A percentile compares a stretch with the other conserved stretches of the same genome.
Conservation (phyloP, 2,113 vertebrate genomes). For the Dromiciops gliroides region DNA sequence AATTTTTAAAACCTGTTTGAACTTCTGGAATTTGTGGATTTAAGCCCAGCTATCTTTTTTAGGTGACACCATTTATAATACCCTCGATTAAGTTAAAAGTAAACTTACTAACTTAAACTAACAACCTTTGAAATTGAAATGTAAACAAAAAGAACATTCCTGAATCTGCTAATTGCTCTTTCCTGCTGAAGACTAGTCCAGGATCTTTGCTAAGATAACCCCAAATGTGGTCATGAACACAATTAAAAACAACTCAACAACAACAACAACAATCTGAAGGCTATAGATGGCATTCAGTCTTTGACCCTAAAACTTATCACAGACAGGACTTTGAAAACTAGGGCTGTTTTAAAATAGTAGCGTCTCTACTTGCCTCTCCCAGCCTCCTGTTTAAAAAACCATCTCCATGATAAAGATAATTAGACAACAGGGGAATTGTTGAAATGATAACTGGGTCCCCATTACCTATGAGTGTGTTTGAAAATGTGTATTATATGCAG, state of each 20-base stretch:
- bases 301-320: background rate
- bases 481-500: conserved; percentile 1
- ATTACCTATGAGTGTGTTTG: background rate
- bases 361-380: background rate
- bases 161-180: background rate
- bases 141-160: background rate
- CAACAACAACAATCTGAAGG: background rate
- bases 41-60: background rate
- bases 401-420: background rate
- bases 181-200: background rate
- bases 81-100: background rate
- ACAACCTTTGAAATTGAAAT: background rate
- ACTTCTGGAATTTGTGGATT: background rate
- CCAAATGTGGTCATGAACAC: background rate
- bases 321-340: background rate
- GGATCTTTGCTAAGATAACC: background rate
- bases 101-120: background rate
- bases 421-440: background rate
- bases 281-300: background rate
- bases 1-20: background rate
- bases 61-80: background rate
- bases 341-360: background rate
- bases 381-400: background rate
- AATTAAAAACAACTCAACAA: background rate
- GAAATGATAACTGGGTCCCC: background rate